Evolutionary conservation across 2,113 vertebrate genomes (phyloP), one percentile per base, ranked within the genome.

Genomic region (Neofelis nebulosa): DNA sequence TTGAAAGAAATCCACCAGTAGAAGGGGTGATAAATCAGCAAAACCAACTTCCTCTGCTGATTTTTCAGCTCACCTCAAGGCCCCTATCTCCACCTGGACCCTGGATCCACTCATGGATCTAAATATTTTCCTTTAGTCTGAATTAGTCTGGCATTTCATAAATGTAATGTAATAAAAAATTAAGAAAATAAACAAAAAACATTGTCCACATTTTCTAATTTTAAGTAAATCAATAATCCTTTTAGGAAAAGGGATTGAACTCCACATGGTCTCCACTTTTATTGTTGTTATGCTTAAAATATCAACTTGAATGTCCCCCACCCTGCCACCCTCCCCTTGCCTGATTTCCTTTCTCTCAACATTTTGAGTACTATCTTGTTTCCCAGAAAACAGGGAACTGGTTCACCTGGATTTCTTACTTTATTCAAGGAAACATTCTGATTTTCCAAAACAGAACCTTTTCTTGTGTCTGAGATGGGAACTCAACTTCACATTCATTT

Each of bases 11-110:
- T 15, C 25, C 50, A 52, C 18, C 18, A 5, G 3, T 7, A 5
- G 29, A 82, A 65, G 7, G 0, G 7, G 0, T 23, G 7, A 7
- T 3, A 3, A 33, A 7, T 29, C 4, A n/a, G 19, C 31, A 74
- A 41, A 50, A 15, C 23, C 27, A 81, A 23, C 13, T 71, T 73
- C 63, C 8, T 73, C n/a, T 57, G 4, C 21, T 25, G 10, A 50
- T 21, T 82, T 55, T 33, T 65, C 19, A 69, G 80, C 69, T 63
- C 15, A 18, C 12, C 7, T 74, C 21, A n/a, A 27, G 18, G 50
- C 12, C 10, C 21, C n/a, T 66, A 1, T n/a, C 15, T 36, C 25
- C 18, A 13, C 29, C 9, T 14, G 36, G 10, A 2, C 10, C 33
- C 4, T 15, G 4, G 33, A 15, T 33, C n/a, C 33, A n/a, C 48